A percentile compares a stretch with the other conserved stretches of the same genome.
These are phyloP conservation scores for Dicrostonyx torquatus DNA, from an alignment of 2,797 vertebrate genomes.

Conservation along the genomic window DNA sequence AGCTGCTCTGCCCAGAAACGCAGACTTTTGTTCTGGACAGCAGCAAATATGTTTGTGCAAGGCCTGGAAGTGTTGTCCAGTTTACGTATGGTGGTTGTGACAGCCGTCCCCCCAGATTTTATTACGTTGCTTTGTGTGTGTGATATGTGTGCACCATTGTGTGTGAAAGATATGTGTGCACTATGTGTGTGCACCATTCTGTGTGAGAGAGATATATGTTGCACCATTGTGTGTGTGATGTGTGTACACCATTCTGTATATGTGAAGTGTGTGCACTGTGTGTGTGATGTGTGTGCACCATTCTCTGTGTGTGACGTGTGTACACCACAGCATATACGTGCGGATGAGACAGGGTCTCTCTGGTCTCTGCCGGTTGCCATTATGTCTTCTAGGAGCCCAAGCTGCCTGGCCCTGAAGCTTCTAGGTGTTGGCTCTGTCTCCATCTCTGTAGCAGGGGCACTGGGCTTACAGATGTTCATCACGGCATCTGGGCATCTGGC, in stretches of 20 bases:
- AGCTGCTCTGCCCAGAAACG: background rate
- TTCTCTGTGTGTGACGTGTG: too few species aligned
- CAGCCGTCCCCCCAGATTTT: background rate
- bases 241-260: too few species aligned
- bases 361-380: accelerated
- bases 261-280: too few species aligned
- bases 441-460: background rate
- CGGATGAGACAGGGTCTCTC: background rate
- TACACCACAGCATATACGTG: background rate
- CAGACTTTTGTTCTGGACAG: background rate
- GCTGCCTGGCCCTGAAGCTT: background rate
- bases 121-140: background rate
- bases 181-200: background rate
- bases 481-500: background rate
- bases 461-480: background rate
- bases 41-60: background rate
- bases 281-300: too few species aligned
- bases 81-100: background rate
- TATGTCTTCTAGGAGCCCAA: background rate
- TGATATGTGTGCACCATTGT: background rate
- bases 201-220: background rate
- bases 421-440: background rate
- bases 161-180: background rate
- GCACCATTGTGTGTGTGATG: background rate
- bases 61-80: too few species aligned